These are phyloP conservation scores for Drosophila longiperda DNA, from an alignment of 2,888 invertebrate species.

Conservation along the genomic window DNA sequence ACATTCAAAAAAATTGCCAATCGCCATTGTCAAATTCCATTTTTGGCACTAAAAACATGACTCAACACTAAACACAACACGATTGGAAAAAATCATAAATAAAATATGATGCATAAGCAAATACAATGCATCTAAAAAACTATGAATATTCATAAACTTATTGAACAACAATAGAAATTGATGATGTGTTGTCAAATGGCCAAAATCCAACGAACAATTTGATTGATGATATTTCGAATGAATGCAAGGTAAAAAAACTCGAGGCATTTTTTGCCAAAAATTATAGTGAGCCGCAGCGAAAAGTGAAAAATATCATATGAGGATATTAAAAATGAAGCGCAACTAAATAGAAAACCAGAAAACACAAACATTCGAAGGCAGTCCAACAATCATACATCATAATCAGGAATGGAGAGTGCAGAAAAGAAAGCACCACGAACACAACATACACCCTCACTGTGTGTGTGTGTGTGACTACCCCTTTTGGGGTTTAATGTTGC, in stretches of 20 bases:
- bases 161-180: slow-evolving; percentile 77
- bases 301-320: slow-evolving; percentile 52
- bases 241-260: slow-evolving; percentile 31
- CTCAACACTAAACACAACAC: slow-evolving; percentile 53
- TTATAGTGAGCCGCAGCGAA: slow-evolving; percentile 42
- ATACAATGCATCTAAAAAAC: slow-evolving; percentile 69
- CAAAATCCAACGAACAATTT: slow-evolving; percentile 47
- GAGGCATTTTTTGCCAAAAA: slow-evolving; percentile 50
- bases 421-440: slow-evolving; percentile 20
- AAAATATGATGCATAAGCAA: slow-evolving; percentile 69
- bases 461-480: slow-evolving; percentile 56
- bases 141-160: slow-evolving; percentile 78
- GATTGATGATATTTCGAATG: slow-evolving; percentile 64
- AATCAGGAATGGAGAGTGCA: slow-evolving; percentile 55
- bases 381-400: slow-evolving; percentile 74
- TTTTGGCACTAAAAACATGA: slow-evolving; percentile 66
- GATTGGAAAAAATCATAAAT: slow-evolving; percentile 58
- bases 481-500: slow-evolving; percentile 45
- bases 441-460: slow-evolving; percentile 61
- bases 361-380: slow-evolving; percentile 13
- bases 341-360: slow-evolving; percentile 48
- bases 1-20: slow-evolving; percentile 19
- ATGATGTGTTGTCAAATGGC: slow-evolving; percentile 76
- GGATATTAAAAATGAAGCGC: slow-evolving; percentile 64
- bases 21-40: slow-evolving; percentile 38